phyloP scores from a whole-genome alignment of 2,113 vertebrate species.

The Cynopterus brachyotis region DNA sequence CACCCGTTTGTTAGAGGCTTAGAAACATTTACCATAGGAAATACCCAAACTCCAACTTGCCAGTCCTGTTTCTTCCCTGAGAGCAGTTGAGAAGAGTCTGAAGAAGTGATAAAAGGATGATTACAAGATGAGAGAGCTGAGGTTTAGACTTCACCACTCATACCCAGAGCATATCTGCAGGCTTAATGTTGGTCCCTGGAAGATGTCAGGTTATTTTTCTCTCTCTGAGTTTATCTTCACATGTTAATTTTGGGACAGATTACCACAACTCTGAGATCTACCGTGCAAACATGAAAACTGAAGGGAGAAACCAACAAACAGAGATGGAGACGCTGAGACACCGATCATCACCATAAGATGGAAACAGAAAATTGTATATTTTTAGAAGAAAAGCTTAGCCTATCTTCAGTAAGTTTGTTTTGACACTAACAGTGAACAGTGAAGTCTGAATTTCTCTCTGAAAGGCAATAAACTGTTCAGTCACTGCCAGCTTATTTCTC shows the following conservation, averaged over 20 bases:
- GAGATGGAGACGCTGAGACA: not conserved
- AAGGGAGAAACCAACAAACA: not conserved
- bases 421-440: not conserved
- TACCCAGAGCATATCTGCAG: constrained; percentile 43
- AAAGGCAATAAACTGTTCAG: constrained; percentile 57
- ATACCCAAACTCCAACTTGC: not conserved
- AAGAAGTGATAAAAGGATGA: not conserved
- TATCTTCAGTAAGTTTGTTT: not conserved
- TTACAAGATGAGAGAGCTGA: not conserved
- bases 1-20: constrained; percentile 9
- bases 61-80: not conserved
- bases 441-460: constrained; percentile 22
- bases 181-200: not conserved
- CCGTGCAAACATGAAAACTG: not conserved
- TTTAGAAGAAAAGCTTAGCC: not conserved
- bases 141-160: constrained; percentile 65
- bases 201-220: constrained; percentile 72
- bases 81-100: fast-evolving
- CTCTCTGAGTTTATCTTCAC: constrained; percentile 55
- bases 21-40: constrained; percentile 24
- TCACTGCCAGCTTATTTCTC: constrained; percentile 85
- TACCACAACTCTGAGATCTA: not conserved
- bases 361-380: not conserved
- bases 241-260: not conserved
- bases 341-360: not conserved